Evolutionary conservation across 2,888 invertebrate genomes (phyloP), one percentile per base, ranked within the genome.

Genomic region (Dendrolimus houi): DNA sequence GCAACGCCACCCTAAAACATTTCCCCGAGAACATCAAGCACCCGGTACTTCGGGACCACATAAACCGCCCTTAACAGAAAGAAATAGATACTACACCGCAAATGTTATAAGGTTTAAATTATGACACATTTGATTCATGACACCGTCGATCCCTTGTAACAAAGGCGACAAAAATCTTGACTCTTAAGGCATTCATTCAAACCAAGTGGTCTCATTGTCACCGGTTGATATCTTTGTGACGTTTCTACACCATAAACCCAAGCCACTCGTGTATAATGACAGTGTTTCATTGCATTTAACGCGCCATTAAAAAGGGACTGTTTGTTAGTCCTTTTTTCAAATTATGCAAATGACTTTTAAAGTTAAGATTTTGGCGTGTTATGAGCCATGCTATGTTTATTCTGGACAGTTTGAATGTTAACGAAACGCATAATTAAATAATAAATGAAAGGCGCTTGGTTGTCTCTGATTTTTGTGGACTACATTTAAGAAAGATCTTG

Each of bases 261-360:
- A 73, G 77, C 82, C 77, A 77, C 81, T 81, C 78, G 74, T 68
- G 68, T 76, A 81, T 83, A 83, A 86, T 85, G 70, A 83, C 75
- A 81, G 79, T 77, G 83, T 86, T 83, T 81, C 80, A 81, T 76
- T 75, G 72, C 78, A 78, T 85, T 87, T 85, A 86, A 83, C 81
- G 80, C 80, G 81, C 76, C 85, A 83, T 85, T 85, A 83, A 79
- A 68, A 76, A 78, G 79, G 84, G 84, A 81, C 76, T 84, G 78
- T 84, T 83, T 82, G 81, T 78, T 71, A 77, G 71, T 65, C 54
- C 62, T 66, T 75, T 77, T 72, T 68, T 69, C 61, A 78, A 82
- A 85, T 85, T 85, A 86, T 85, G 83, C 73, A 75, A 84, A 85
- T 82, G 69, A 64, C 64, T 64, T 60, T 68, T 70, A 64, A 65